Percentiles rank a stretch among this genome's conserved stretches.
Evolutionary conservation across 2,113 vertebrate genomes (phyloP).

Genomic region (Phrynosoma platyrhinos): DNA sequence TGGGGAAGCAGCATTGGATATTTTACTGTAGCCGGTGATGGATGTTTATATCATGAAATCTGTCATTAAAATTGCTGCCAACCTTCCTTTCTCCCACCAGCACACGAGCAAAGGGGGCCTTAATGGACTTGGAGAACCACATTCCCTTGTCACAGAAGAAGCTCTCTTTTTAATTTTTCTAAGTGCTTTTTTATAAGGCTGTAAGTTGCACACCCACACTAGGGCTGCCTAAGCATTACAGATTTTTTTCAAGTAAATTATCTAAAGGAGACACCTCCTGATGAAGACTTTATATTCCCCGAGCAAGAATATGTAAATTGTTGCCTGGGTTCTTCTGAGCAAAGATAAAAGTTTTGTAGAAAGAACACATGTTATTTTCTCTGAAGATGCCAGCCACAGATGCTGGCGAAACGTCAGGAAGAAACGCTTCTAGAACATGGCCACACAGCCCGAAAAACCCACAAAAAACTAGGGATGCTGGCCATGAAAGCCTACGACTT

Average conservation of each 20-base stretch:
- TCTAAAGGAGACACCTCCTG: too few species aligned
- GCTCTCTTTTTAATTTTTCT: background rate
- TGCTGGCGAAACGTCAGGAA: too few species aligned
- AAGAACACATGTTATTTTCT: background rate
- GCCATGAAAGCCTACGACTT: too few species aligned
- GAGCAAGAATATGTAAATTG: background rate
- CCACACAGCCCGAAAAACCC: too few species aligned
- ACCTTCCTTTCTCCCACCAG: background rate
- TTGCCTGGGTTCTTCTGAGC: background rate
- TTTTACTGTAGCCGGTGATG: background rate
- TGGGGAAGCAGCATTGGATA: conserved; percentile 12
- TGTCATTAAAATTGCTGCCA: background rate
- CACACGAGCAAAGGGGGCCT: accelerated
- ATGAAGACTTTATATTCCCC: background rate
- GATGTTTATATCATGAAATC: conserved; percentile 38
- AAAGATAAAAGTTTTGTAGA: background rate
- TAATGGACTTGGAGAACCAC: background rate
- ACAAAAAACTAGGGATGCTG: too few species aligned
- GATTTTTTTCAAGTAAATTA: background rate
- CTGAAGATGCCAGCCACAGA: too few species aligned
- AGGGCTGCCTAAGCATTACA: accelerated
- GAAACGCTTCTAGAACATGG: too few species aligned
- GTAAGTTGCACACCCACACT: too few species aligned
- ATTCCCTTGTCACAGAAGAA: background rate
- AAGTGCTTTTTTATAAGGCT: background rate